A percentile compares a stretch with the other conserved stretches of the same genome.
phyloP scores from a whole-genome alignment of 1,140 invertebrate species.

The Scaptodrosophila lebanonensis region DNA sequence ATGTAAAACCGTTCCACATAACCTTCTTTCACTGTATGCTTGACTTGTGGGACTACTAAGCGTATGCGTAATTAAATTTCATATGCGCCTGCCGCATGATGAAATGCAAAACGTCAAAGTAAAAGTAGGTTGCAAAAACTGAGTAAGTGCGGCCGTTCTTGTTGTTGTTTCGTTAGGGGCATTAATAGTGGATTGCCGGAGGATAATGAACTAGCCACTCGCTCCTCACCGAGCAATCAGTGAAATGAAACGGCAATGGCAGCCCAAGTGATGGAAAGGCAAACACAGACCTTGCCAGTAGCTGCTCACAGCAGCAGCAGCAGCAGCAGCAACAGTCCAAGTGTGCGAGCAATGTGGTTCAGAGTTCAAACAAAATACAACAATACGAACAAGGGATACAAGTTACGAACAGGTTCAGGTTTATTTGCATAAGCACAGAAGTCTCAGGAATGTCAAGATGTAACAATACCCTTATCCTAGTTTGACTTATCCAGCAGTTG shows the following conservation, averaged over 20 bases:
- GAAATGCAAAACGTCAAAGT: slow-evolving; percentile 32
- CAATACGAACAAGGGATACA: not conserved
- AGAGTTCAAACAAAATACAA: slow-evolving; percentile 39
- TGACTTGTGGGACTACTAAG: slow-evolving; percentile 28
- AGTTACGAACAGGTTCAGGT: slow-evolving; percentile 5
- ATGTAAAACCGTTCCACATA: too few species aligned
- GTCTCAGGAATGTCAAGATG: slow-evolving; percentile 10
- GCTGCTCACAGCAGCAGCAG: not conserved
- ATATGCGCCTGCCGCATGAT: too few species aligned
- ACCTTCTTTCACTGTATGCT: too few species aligned
- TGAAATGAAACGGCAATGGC: too few species aligned
- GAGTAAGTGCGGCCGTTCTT: too few species aligned
- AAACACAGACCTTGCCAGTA: not conserved
- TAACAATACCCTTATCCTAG: slow-evolving; percentile 34
- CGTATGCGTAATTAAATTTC: slow-evolving; percentile 70
- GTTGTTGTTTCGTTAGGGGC: too few species aligned
- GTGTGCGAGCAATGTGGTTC: slow-evolving; percentile 26
- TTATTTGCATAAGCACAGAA: slow-evolving; percentile 27
- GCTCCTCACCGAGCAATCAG: too few species aligned
- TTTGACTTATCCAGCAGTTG: slow-evolving; percentile 39
- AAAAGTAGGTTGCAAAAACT: slow-evolving; percentile 52
- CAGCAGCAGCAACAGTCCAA: not conserved
- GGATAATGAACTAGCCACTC: too few species aligned
- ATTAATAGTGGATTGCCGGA: too few species aligned
- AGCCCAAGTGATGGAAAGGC: not conserved